Percentiles rank a stretch among this genome's conserved stretches.
These are phyloP conservation scores for Tor tambroides DNA, from an alignment of 2,113 vertebrate genomes.

Conservation along the genomic window DNA sequence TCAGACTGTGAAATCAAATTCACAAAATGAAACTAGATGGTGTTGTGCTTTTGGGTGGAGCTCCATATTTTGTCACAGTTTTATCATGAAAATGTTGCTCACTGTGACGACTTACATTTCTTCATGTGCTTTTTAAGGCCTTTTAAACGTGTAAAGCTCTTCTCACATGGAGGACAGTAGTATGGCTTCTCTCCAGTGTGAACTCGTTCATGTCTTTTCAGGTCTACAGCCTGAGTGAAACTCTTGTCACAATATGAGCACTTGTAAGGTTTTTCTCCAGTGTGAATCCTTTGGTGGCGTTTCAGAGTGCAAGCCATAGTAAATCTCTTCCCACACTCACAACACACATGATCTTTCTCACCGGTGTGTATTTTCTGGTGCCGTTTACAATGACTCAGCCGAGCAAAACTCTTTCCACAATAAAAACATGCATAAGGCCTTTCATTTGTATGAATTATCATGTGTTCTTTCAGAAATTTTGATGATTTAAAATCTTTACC, in stretches of 20 bases:
- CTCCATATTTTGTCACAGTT: too few relatives aligned
- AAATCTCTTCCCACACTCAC: neutral
- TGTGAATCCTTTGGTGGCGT: neutral
- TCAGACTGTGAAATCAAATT: neutral
- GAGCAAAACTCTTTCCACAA: neutral
- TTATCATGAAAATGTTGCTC: too few relatives aligned
- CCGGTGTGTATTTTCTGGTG: neutral
- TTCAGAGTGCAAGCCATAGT: accelerated
- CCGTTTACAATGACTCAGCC: neutral
- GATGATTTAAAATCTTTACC: neutral
- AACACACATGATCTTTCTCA: neutral
- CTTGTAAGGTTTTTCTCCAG: neutral
- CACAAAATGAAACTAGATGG: neutral
- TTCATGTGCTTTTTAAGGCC: too few relatives aligned
- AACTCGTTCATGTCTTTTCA: neutral
- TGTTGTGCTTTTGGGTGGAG: neutral
- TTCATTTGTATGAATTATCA: neutral
- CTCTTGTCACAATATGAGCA: neutral
- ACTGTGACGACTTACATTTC: too few relatives aligned
- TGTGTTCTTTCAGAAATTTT: neutral
- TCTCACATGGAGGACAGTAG: too few relatives aligned
- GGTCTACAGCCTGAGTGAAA: neutral
- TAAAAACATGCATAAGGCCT: neutral
- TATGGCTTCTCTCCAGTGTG: neutral
- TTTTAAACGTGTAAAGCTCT: too few relatives aligned